A percentile compares a stretch with the other conserved stretches of the same genome.
These are phyloP conservation scores for Paramormyrops hopkinsi DNA, from an alignment of 2,797 vertebrate species.

Conservation along the genomic window DNA sequence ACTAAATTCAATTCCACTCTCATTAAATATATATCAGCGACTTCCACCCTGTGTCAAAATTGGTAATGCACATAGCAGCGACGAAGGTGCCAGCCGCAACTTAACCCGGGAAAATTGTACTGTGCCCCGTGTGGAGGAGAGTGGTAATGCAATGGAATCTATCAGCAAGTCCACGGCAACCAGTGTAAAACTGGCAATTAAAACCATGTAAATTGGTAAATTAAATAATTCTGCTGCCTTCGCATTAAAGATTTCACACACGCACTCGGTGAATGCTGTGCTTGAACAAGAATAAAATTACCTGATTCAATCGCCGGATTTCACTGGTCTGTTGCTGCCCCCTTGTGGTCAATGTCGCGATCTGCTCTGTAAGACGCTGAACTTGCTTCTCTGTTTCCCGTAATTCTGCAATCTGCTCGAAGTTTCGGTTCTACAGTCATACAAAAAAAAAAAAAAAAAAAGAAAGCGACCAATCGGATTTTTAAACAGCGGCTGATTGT, in stretches of 20 bases:
- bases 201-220: neutral
- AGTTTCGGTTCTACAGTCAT: slow-evolving; percentile 21
- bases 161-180: neutral
- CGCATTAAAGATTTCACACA: neutral
- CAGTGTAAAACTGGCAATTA: neutral
- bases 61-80: neutral
- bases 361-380: slow-evolving; percentile 34
- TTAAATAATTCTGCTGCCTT: neutral
- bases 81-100: neutral
- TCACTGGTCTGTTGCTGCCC: slow-evolving; percentile 47
- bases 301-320: slow-evolving; percentile 54
- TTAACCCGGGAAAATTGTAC: neutral
- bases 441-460: neutral
- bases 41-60: neutral
- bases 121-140: neutral
- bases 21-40: neutral
- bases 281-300: slow-evolving; percentile 16
- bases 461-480: neutral
- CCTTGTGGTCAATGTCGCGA: slow-evolving; percentile 39
- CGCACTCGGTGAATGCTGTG: neutral
- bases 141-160: neutral
- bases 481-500: neutral
- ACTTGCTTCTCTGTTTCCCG: slow-evolving; percentile 37
- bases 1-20: neutral
- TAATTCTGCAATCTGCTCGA: slow-evolving; percentile 12